Evolutionary conservation across 2,888 invertebrate species (phyloP).

Genomic region (Orchesellides sinensis): DNA sequence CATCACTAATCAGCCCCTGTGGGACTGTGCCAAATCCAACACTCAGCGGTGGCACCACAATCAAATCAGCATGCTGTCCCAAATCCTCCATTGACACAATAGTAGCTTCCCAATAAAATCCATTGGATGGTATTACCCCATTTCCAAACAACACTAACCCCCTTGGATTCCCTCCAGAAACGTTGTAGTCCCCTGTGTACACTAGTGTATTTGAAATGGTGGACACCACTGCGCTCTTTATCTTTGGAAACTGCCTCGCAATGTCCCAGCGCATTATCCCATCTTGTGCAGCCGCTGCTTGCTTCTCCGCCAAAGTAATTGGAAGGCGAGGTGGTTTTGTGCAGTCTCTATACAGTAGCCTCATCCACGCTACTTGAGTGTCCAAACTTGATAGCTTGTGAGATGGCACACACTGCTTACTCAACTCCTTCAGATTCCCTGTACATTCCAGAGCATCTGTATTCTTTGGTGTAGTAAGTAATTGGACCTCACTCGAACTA

Average conservation of each 20-base stretch:
- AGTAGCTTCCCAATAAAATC: constrained; percentile 57
- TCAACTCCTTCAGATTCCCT: constrained; percentile 76
- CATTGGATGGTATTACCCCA: constrained; percentile 75
- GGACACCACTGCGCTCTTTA: constrained; percentile 76
- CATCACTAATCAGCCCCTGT: constrained; percentile 20
- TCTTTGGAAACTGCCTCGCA: constrained; percentile 76
- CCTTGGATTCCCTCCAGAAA: constrained; percentile 76
- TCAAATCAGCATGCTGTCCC: constrained; percentile 45
- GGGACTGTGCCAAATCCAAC: constrained; percentile 64
- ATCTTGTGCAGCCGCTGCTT: not conserved
- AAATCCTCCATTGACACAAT: constrained; percentile 57
- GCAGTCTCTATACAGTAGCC: constrained; percentile 77
- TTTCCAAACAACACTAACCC: constrained; percentile 77
- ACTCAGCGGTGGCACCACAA: constrained; percentile 56
- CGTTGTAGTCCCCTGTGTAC: constrained; percentile 77
- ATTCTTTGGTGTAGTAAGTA: constrained; percentile 76
- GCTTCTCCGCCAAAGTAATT: constrained; percentile 70
- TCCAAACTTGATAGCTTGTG: constrained; percentile 76
- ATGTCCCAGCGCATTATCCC: constrained; percentile 75
- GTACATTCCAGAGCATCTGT: constrained; percentile 76
- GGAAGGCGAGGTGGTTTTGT: constrained; percentile 77
- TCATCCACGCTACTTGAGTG: constrained; percentile 76
- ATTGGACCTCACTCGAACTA: constrained; percentile 75
- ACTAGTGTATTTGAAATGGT: constrained; percentile 76
- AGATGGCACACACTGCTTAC: constrained; percentile 77